These are phyloP conservation scores for Augochlora pura DNA, from an alignment of 1,140 invertebrate genomes.

Conservation along the genomic window DNA sequence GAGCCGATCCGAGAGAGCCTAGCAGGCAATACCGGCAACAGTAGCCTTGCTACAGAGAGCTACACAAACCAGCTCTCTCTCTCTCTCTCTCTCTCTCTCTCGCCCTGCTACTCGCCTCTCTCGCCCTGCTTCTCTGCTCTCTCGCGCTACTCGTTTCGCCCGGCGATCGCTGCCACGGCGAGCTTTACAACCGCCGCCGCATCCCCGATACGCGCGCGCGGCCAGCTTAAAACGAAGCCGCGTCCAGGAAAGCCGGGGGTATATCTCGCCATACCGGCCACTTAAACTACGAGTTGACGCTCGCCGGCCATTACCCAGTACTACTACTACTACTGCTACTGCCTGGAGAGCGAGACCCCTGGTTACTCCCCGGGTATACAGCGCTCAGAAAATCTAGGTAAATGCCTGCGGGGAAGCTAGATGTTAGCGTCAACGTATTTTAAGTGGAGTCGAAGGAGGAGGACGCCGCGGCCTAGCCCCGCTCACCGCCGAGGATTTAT, in stretches of 20 bases:
- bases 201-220: background rate
- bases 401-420: background rate
- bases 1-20: too few species aligned
- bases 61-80: too few species aligned
- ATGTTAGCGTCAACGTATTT: too few species aligned
- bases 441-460: too few species aligned
- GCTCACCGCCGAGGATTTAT: too few species aligned
- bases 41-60: too few species aligned
- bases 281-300: constrained; percentile 8
- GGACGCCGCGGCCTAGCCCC: too few species aligned
- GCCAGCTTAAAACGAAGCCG: background rate
- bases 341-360: background rate
- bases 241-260: constrained; percentile 1
- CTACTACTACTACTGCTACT: too few species aligned
- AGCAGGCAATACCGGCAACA: too few species aligned
- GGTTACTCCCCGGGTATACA: too few species aligned
- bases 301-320: background rate
- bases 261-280: constrained; percentile 3
- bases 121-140: too few species aligned
- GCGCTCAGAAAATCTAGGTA: background rate
- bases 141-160: background rate
- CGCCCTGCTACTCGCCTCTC: too few species aligned
- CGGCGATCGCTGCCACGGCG: background rate
- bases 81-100: background rate
- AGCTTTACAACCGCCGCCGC: background rate